Percentiles rank a stretch among this genome's conserved stretches.
These are phyloP conservation scores for Cyrtorhinus lividipennis DNA, from an alignment of 1,140 invertebrate species.

Conservation along the genomic window DNA sequence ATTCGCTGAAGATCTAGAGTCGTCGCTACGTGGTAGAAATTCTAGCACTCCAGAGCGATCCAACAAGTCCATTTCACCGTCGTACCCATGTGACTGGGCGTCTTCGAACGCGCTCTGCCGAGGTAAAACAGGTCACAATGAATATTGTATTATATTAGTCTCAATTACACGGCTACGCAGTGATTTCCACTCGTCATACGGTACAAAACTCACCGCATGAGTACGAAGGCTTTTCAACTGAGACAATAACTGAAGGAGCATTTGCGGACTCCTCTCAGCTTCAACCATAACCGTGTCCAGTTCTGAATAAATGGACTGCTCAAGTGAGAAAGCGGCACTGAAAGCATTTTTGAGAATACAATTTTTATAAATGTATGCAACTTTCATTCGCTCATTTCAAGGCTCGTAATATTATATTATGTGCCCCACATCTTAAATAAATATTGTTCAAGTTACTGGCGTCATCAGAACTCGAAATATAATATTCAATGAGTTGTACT, in stretches of 20 bases:
- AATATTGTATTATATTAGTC: too few relatives aligned
- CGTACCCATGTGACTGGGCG: background rate
- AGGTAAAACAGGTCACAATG: background rate
- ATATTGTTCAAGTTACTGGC: too few relatives aligned
- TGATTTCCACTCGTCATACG: too few relatives aligned
- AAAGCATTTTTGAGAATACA: too few relatives aligned
- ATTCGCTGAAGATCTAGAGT: background rate
- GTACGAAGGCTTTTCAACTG: slow-evolving; percentile 49
- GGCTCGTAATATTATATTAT: too few relatives aligned
- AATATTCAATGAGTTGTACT: too few relatives aligned
- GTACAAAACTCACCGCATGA: too few relatives aligned
- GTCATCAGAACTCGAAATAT: too few relatives aligned
- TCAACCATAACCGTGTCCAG: slow-evolving; percentile 51
- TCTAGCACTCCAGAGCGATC: background rate
- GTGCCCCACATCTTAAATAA: too few relatives aligned
- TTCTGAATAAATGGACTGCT: slow-evolving; percentile 42
- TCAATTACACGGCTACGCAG: too few relatives aligned
- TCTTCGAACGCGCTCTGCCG: background rate
- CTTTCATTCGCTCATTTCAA: too few relatives aligned
- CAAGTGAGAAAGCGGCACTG: slow-evolving; percentile 21
- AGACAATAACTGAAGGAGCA: slow-evolving; percentile 46
- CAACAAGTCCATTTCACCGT: background rate
- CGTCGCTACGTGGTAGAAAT: background rate
- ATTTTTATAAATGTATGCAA: too few relatives aligned
- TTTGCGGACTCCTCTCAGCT: slow-evolving; percentile 50